Evolutionary conservation across 2,888 invertebrate genomes (phyloP).

Genomic region (Opisthograptis luteolata): DNA sequence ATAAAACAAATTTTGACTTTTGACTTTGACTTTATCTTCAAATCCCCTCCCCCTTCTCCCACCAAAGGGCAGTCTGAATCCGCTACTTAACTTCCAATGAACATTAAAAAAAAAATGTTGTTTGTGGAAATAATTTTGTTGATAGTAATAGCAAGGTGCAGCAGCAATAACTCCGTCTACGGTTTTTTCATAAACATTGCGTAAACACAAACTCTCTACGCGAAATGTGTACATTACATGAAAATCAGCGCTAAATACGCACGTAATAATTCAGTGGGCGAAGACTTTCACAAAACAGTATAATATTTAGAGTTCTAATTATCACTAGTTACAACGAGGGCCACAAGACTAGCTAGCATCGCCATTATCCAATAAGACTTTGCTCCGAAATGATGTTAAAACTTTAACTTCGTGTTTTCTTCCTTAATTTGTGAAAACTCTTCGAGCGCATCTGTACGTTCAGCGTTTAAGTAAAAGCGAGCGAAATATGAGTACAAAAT

Average conservation of each 20-base stretch:
- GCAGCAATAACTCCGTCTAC: too few relatives aligned
- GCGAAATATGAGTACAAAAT: conserved; percentile 26
- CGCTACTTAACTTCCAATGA: too few relatives aligned
- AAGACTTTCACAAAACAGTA: conserved; percentile 46
- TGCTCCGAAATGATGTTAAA: conserved; percentile 25
- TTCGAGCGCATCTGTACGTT: not conserved
- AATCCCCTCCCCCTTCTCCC: too few relatives aligned
- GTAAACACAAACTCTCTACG: conserved; percentile 42
- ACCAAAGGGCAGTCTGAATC: too few relatives aligned
- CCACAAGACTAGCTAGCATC: conserved; percentile 2
- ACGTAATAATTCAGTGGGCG: conserved; percentile 35
- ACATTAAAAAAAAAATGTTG: too few relatives aligned
- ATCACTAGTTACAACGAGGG: conserved; percentile 35
- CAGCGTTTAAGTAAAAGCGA: conserved; percentile 1
- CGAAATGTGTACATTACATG: conserved; percentile 32
- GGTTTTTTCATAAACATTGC: conserved; percentile 41
- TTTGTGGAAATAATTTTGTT: too few relatives aligned
- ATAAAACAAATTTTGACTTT: too few relatives aligned
- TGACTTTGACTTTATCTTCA: too few relatives aligned
- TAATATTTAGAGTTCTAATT: conserved; percentile 49
- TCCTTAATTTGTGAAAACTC: too few relatives aligned
- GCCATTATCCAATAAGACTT: conserved; percentile 29
- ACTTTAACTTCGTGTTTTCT: not conserved
- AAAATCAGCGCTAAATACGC: conserved; percentile 41
- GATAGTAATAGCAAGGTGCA: too few relatives aligned